These are phyloP conservation scores for Microcebus jonahi DNA, from an alignment of 2,113 vertebrate species.

Conservation along the genomic window DNA sequence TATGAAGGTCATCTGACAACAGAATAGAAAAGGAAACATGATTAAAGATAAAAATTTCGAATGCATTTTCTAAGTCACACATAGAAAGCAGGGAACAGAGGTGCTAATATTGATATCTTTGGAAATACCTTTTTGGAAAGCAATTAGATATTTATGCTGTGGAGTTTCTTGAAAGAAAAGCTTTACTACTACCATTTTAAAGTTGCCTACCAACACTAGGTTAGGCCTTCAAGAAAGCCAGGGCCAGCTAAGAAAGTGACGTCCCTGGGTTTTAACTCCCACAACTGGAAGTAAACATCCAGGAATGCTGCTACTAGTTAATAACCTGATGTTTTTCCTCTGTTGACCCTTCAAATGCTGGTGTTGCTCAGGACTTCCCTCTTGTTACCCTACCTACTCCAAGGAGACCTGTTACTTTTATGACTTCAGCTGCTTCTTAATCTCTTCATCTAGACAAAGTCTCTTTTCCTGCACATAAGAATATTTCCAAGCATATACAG, in stretches of 20 bases:
- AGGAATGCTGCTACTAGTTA: background rate
- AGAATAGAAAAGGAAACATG: constrained; percentile 57
- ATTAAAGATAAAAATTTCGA: background rate
- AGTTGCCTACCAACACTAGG: background rate
- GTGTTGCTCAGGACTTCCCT: background rate
- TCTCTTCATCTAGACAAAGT: background rate
- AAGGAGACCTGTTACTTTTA: background rate
- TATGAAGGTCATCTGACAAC: constrained; percentile 62
- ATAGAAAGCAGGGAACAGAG: background rate
- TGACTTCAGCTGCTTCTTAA: background rate
- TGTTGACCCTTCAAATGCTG: background rate
- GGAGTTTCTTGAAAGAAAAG: background rate
- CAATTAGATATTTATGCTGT: background rate
- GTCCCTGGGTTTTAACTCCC: background rate
- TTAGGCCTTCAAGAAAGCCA: background rate
- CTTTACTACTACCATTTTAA: background rate
- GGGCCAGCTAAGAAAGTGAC: background rate
- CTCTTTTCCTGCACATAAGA: background rate
- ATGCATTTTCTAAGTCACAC: constrained; percentile 18
- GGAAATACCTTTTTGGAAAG: background rate
- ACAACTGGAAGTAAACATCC: background rate
- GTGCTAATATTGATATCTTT: background rate
- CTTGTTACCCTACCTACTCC: background rate
- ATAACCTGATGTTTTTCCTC: background rate
- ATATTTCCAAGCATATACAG: background rate